Conservation (phyloP, 2,888 invertebrate genomes). For the Amphipyra berbera region DNA sequence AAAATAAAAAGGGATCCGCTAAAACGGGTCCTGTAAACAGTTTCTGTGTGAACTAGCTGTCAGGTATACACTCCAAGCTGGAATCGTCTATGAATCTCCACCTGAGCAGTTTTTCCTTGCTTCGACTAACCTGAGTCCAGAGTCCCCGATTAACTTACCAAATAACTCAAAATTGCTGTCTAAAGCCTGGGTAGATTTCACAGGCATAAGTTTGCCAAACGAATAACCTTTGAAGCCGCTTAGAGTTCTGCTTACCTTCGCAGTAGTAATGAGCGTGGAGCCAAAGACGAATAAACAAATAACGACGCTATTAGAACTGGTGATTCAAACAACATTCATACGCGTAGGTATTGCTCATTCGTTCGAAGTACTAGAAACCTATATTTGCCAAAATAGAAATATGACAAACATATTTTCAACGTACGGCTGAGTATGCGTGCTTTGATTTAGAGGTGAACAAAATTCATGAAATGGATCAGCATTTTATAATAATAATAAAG, state of each 20-base stretch:
- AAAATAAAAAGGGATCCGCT: too few species aligned
- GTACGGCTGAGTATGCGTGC: not conserved
- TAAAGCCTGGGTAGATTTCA: too few species aligned
- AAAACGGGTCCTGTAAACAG: too few species aligned
- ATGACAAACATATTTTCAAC: constrained; percentile 37
- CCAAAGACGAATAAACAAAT: constrained; percentile 29
- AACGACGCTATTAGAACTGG: constrained; percentile 23
- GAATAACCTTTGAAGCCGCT: not conserved
- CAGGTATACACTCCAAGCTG: too few species aligned
- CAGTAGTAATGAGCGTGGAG: constrained; percentile 20
- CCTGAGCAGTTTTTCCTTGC: too few species aligned
- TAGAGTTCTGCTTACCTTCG: constrained; percentile 6
- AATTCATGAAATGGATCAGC: not conserved
- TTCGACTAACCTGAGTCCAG: too few species aligned
- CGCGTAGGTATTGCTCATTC: constrained; percentile 27
- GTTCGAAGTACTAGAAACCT: constrained; percentile 43
- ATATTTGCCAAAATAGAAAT: constrained; percentile 46
- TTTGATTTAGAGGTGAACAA: not conserved
- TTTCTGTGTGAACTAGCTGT: too few species aligned
- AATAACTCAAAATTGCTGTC: too few species aligned
- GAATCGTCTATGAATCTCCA: too few species aligned
- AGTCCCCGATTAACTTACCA: too few species aligned
- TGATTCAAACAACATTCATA: constrained; percentile 35
- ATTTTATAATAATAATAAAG: too few species aligned
- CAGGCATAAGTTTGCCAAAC: not conserved